Conservation (phyloP, 2,797 vertebrate genomes). For the Babyrousa celebensis region DNA sequence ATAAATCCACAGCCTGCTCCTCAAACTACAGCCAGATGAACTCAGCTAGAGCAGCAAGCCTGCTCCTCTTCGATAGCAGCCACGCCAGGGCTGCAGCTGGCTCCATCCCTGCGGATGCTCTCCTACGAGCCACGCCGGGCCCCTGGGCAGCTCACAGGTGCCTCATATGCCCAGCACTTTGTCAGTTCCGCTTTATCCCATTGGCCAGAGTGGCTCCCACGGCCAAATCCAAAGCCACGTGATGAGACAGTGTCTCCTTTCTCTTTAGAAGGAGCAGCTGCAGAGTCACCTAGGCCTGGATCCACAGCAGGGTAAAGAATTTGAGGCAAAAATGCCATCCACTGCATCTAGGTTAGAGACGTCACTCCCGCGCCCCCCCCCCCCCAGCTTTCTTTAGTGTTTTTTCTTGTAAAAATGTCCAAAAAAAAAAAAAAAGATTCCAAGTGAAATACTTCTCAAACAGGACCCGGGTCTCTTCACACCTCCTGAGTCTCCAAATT, state of each 20-base stretch:
- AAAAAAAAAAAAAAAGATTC: too few relatives aligned
- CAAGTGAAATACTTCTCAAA: not conserved
- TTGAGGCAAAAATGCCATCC: not conserved
- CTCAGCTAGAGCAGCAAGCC: not conserved
- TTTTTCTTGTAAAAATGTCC: too few relatives aligned
- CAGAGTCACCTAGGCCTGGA: not conserved
- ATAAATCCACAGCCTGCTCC: slow-evolving; percentile 68
- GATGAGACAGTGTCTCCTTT: not conserved
- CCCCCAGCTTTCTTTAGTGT: too few relatives aligned
- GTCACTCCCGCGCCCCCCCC: not conserved
- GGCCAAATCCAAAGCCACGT: not conserved
- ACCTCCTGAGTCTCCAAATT: not conserved
- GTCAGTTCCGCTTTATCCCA: not conserved
- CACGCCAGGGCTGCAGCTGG: not conserved
- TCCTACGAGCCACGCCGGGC: not conserved
- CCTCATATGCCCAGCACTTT: not conserved
- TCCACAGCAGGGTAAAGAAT: not conserved
- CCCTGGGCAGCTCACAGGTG: not conserved
- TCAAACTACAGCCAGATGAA: slow-evolving; percentile 67
- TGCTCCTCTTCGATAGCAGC: not conserved
- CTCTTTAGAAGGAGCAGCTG: not conserved
- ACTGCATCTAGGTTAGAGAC: not conserved
- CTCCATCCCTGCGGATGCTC: not conserved
- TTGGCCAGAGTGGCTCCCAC: not conserved
- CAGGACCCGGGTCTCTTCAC: not conserved